Percentiles rank a stretch among this genome's conserved stretches.
These are phyloP conservation scores for Calliphora vomitoria DNA, from an alignment of 2,888 invertebrate genomes.

Conservation along the genomic window DNA sequence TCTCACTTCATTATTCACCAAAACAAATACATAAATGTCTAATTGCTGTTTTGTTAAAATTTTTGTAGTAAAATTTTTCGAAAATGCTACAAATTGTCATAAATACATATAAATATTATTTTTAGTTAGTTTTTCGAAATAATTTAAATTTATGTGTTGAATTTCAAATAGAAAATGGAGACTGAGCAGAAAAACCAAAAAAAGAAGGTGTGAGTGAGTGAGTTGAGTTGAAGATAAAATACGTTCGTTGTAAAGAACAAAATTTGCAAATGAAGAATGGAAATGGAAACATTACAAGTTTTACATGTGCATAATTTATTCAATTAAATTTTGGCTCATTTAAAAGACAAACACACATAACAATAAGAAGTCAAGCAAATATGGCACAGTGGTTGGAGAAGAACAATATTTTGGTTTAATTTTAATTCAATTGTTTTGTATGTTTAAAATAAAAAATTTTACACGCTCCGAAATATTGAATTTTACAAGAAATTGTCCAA, in stretches of 20 bases:
- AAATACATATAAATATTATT: conserved; percentile 44
- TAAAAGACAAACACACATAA: conserved; percentile 67
- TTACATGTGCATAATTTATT: conserved; percentile 73
- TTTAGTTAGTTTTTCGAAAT: conserved; percentile 42
- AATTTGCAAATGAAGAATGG: conserved; percentile 30
- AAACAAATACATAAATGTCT: conserved; percentile 39
- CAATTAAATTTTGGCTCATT: conserved; percentile 73
- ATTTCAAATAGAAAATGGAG: not conserved
- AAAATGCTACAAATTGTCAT: conserved; percentile 50
- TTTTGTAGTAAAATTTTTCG: not conserved
- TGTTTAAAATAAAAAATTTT: too few relatives aligned
- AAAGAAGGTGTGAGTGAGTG: conserved; percentile 41
- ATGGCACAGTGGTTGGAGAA: conserved; percentile 5
- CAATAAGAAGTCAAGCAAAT: conserved; percentile 22
- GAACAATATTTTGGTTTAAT: too few relatives aligned
- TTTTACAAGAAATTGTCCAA: too few relatives aligned
- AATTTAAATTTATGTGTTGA: conserved; percentile 58
- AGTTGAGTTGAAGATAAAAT: conserved; percentile 48
- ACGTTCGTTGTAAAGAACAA: conserved; percentile 11
- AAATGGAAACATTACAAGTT: conserved; percentile 57
- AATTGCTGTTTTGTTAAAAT: conserved; percentile 59
- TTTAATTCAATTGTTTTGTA: too few relatives aligned
- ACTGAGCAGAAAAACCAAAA: not conserved
- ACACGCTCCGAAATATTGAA: too few relatives aligned
- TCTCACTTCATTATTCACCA: conserved; percentile 6